These are phyloP conservation scores for Cairina moschata DNA, from an alignment of 2,113 vertebrate species.

Conservation along the genomic window DNA sequence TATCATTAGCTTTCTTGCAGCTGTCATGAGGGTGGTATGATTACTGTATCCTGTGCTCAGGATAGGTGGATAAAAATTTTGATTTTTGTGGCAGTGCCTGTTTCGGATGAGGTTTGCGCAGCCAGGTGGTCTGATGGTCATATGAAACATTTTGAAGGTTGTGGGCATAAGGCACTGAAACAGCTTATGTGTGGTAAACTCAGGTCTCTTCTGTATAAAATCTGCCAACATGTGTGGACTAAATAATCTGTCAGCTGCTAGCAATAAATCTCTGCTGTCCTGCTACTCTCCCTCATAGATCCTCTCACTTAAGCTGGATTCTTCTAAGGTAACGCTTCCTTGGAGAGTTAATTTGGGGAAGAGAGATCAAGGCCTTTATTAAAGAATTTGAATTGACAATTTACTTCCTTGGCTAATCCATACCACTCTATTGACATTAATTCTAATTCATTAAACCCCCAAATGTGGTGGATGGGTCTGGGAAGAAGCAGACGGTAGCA, in stretches of 20 bases:
- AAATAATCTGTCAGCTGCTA: conserved; percentile 5
- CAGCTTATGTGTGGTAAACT: not conserved
- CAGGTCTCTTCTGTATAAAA: not conserved
- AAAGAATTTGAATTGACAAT: not conserved
- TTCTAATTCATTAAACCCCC: not conserved
- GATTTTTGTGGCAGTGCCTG: not conserved
- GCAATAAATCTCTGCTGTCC: conserved; percentile 11
- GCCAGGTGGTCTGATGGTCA: not conserved
- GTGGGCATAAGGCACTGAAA: not conserved
- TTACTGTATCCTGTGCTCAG: not conserved
- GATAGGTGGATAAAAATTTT: not conserved
- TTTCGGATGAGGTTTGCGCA: not conserved
- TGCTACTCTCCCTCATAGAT: not conserved
- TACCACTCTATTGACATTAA: not conserved
- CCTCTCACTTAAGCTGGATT: not conserved
- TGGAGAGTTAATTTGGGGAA: not conserved
- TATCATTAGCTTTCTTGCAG: not conserved
- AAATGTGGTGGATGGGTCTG: not conserved
- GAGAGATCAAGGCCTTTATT: not conserved
- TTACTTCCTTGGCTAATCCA: not conserved
- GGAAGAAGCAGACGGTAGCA: accelerated
- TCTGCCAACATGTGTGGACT: not conserved
- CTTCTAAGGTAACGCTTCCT: not conserved
- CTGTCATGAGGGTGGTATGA: not conserved
- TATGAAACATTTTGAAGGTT: not conserved